Evolutionary conservation across 2,797 vertebrate species (phyloP).

Genomic region (Menidia menidia): DNA sequence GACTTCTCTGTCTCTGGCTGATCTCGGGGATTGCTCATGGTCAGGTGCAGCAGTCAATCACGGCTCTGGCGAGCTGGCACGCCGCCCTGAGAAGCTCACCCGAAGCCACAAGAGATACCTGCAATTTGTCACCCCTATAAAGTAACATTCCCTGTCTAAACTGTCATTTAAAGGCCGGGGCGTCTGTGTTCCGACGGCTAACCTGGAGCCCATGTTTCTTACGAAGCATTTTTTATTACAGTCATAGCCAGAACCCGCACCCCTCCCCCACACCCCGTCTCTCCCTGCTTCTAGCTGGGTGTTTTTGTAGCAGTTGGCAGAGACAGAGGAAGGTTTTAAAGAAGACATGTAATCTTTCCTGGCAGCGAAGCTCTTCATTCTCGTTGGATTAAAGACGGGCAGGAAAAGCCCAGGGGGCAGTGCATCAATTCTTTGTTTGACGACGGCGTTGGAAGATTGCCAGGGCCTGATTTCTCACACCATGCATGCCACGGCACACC

Average conservation of each 20-base stretch:
- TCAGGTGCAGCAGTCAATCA: constrained; percentile 79
- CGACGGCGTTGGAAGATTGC: constrained; percentile 79
- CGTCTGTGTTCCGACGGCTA: constrained; percentile 72
- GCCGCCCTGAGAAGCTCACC: constrained; percentile 60
- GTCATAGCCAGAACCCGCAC: constrained; percentile 9
- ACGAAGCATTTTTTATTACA: constrained; percentile 64
- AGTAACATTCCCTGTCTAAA: constrained; percentile 78
- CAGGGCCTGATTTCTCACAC: constrained; percentile 84
- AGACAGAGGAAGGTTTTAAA: constrained; percentile 82
- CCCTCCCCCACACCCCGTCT: constrained; percentile 19
- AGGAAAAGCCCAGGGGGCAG: constrained; percentile 80
- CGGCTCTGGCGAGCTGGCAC: constrained; percentile 64
- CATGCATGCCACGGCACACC: constrained; percentile 82
- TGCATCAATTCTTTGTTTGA: constrained; percentile 86
- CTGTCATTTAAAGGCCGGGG: constrained; percentile 68
- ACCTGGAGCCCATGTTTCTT: constrained; percentile 54
- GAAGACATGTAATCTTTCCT: constrained; percentile 86
- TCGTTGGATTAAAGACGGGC: constrained; percentile 73
- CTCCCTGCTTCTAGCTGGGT: constrained; percentile 24
- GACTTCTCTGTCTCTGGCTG: constrained; percentile 30
- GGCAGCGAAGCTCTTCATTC: constrained; percentile 82
- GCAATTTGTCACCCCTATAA: constrained; percentile 85
- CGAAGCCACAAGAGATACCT: constrained; percentile 80
- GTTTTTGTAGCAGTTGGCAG: constrained; percentile 87
- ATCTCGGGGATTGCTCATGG: constrained; percentile 59